Conservation (phyloP, 2,113 vertebrate genomes). For the Tragelaphus strepsiceros region DNA sequence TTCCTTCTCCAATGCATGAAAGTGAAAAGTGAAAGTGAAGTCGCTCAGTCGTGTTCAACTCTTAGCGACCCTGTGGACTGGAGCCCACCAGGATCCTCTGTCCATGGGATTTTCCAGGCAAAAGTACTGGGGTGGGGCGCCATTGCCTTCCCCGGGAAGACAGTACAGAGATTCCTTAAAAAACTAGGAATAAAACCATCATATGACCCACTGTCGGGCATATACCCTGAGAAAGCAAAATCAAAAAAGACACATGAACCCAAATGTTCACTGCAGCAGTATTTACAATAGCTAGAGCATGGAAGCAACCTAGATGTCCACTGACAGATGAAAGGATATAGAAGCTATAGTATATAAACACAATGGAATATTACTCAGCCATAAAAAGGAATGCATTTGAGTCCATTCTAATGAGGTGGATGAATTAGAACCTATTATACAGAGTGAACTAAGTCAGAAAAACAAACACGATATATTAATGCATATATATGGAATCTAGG, state of each 20-base stretch:
- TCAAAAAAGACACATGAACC: not conserved
- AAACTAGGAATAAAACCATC: not conserved
- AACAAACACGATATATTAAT: not conserved
- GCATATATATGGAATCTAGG: not conserved
- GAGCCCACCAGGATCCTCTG: too few relatives aligned
- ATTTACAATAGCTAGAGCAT: not conserved
- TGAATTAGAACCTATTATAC: not conserved
- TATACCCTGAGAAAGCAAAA: not conserved
- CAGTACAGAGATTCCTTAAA: not conserved
- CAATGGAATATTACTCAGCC: not conserved
- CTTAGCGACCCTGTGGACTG: too few relatives aligned
- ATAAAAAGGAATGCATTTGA: not conserved
- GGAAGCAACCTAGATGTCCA: not conserved
- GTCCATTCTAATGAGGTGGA: not conserved
- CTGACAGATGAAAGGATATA: not conserved
- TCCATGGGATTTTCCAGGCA: too few relatives aligned
- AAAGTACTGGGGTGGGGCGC: too few relatives aligned
- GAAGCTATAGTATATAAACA: not conserved
- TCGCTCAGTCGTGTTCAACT: too few relatives aligned
- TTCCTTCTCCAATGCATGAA: too few relatives aligned
- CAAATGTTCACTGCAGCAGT: not conserved
- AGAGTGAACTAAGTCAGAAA: not conserved
- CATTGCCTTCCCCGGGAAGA: too few relatives aligned
- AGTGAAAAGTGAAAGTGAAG: too few relatives aligned
- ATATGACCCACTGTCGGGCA: not conserved